Conservation (phyloP, 2,888 invertebrate species). For the Spodoptera exigua region DNA sequence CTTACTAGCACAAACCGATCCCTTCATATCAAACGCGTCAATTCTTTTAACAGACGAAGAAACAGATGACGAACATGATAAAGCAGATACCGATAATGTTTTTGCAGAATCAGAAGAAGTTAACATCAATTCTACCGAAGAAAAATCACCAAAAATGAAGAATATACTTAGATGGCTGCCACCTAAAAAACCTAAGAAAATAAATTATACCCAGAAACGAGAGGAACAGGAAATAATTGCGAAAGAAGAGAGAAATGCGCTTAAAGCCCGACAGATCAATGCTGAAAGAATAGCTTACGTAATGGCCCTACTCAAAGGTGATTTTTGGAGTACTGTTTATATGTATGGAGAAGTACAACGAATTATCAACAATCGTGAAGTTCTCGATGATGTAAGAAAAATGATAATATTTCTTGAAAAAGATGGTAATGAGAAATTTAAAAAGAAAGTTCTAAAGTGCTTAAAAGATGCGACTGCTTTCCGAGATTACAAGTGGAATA, state of each 20-base stretch:
- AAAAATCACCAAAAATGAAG: slow-evolving; percentile 5
- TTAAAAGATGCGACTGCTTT: slow-evolving; percentile 24
- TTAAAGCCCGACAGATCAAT: slow-evolving; percentile 36
- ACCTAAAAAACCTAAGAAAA: neutral
- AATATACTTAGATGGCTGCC: slow-evolving; percentile 17
- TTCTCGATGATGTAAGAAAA: slow-evolving; percentile 62
- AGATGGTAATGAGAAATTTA: slow-evolving; percentile 38
- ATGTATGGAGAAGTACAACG: slow-evolving; percentile 67
- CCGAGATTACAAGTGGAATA: slow-evolving; percentile 4
- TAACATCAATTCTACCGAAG: neutral
- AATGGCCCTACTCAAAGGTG: slow-evolving; percentile 52
- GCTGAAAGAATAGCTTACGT: slow-evolving; percentile 57
- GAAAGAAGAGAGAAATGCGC: neutral
- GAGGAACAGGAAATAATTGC: neutral
- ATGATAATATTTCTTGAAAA: slow-evolving; percentile 65
- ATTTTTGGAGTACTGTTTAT: slow-evolving; percentile 60
- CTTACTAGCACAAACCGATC: neutral
- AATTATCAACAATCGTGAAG: slow-evolving; percentile 50
- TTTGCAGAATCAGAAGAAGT: neutral
- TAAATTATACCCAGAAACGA: neutral
- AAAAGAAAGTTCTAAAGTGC: slow-evolving; percentile 51
- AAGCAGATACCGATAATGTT: neutral
- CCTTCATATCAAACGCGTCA: too few relatives aligned
- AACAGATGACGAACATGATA: neutral
- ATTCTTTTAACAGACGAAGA: neutral